These are phyloP conservation scores for Tenrec ecaudatus DNA, from an alignment of 2,113 vertebrate genomes.

Conservation along the genomic window DNA sequence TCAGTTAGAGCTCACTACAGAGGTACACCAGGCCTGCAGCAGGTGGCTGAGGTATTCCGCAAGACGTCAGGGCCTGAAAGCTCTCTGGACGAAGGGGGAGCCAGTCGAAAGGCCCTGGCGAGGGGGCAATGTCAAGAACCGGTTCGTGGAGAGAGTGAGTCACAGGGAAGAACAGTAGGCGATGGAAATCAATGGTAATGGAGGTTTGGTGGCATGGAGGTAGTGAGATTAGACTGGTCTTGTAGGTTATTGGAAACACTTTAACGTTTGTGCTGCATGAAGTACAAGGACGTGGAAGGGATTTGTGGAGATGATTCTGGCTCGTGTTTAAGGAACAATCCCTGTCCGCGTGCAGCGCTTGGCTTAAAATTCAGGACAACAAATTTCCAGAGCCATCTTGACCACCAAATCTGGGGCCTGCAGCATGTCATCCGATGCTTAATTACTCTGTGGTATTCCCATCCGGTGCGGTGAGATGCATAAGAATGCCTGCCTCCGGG, in stretches of 20 bases:
- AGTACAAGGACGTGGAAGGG: background rate
- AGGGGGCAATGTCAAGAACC: background rate
- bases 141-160: background rate
- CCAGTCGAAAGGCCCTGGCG: background rate
- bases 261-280: background rate
- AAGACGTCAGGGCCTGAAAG: background rate
- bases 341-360: background rate
- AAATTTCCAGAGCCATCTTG: background rate
- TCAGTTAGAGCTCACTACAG: background rate
- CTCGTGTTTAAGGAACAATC: background rate
- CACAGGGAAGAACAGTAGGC: background rate
- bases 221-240: too few species aligned
- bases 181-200: background rate
- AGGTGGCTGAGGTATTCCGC: background rate
- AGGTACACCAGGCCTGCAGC: background rate
- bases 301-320: background rate
- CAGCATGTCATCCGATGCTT: background rate
- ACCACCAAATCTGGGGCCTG: background rate
- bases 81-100: background rate
- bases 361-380: background rate
- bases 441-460: too few species aligned
- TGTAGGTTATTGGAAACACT: background rate
- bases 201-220: background rate
- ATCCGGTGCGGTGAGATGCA: background rate
- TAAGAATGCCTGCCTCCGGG: background rate